Conservation (phyloP, 1,140 invertebrate species). For the Bombus soroeensis region DNA sequence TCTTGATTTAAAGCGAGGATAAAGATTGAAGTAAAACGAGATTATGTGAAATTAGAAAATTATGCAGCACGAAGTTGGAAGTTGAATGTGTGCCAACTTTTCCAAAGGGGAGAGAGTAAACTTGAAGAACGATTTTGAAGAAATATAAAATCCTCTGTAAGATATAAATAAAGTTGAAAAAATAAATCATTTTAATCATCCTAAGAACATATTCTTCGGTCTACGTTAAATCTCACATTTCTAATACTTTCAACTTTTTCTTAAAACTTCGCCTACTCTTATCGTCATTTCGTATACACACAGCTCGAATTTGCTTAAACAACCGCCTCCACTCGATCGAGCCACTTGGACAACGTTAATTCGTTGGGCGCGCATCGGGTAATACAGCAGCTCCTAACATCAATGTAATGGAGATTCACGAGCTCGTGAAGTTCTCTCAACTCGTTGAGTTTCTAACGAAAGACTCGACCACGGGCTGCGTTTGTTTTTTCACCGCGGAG, state of each 20-base stretch:
- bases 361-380: neutral
- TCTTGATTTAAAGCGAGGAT: neutral
- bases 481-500: conserved; percentile 35
- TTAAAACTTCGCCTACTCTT: too few species aligned
- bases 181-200: too few species aligned
- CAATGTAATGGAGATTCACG: conserved; percentile 10
- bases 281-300: too few species aligned
- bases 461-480: neutral
- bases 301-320: neutral
- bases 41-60: neutral
- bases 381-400: neutral
- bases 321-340: neutral
- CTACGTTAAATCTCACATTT: too few species aligned
- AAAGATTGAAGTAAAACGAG: too few species aligned
- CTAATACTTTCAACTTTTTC: too few species aligned
- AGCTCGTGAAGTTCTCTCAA: neutral
- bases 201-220: too few species aligned
- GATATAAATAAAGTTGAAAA: too few species aligned
- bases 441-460: neutral
- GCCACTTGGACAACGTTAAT: neutral
- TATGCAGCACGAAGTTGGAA: neutral
- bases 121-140: too few species aligned
- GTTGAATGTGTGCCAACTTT: neutral
- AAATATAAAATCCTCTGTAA: too few species aligned
- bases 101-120: neutral